phyloP scores from a whole-genome alignment of 2,113 vertebrate species.

The Paramisgurnus dabryanus region DNA sequence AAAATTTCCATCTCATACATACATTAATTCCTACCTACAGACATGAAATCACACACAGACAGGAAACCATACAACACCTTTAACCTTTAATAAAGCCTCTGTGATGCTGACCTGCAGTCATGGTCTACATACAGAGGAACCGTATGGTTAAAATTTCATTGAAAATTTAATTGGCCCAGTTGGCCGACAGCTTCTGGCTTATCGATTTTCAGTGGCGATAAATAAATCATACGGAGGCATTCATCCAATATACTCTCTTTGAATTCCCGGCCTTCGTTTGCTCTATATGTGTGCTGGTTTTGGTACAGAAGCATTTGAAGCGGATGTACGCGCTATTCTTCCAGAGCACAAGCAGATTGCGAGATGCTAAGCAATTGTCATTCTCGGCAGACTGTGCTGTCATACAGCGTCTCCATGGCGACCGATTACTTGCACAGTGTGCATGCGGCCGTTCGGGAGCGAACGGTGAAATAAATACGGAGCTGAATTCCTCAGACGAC shows the following conservation, averaged over 20 bases:
- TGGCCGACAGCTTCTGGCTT: not conserved
- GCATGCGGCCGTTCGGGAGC: slow-evolving; percentile 30
- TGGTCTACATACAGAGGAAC: not conserved
- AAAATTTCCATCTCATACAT: not conserved
- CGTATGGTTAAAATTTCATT: not conserved
- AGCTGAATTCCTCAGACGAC: slow-evolving; percentile 37
- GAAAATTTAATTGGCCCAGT: not conserved
- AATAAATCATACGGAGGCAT: not conserved
- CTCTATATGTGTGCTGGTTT: not conserved
- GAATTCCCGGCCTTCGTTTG: not conserved
- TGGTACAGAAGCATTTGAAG: not conserved
- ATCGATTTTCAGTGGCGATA: not conserved
- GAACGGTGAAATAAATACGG: slow-evolving; percentile 48
- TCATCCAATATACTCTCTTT: not conserved
- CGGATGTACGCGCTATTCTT: not conserved
- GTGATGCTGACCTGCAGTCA: not conserved
- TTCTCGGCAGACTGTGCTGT: slow-evolving; percentile 51
- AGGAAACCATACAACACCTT: too few relatives aligned
- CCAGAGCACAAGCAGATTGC: slow-evolving; percentile 49
- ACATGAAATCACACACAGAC: too few relatives aligned
- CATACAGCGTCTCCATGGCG: slow-evolving; percentile 57
- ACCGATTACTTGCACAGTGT: slow-evolving; percentile 53
- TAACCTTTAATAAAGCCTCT: too few relatives aligned
- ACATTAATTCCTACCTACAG: too few relatives aligned
- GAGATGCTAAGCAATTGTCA: slow-evolving; percentile 54